Evolutionary conservation across 2,888 invertebrate species (phyloP).

Genomic region (Copidosoma aretas): DNA sequence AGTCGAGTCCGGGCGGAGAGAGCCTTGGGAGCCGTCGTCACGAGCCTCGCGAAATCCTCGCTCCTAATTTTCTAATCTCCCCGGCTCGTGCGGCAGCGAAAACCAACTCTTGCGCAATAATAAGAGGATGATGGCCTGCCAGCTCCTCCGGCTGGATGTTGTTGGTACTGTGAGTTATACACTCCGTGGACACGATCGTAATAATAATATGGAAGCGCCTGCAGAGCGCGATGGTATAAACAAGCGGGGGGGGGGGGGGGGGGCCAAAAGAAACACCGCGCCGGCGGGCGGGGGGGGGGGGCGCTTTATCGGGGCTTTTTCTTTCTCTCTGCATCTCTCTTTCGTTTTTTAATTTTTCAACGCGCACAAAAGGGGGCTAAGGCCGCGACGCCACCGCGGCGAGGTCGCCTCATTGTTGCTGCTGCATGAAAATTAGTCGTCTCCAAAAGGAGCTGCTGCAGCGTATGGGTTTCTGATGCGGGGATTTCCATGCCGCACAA

Average conservation of each 20-base stretch:
- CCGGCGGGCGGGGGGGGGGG: background rate
- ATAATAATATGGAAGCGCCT: too few relatives aligned
- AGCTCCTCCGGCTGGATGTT: background rate
- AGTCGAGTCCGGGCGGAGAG: background rate
- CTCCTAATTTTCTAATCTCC: conserved; percentile 35
- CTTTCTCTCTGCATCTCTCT: background rate
- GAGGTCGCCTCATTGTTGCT: background rate
- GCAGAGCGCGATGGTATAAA: too few relatives aligned
- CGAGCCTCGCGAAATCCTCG: conserved; percentile 21
- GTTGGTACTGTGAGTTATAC: too few relatives aligned
- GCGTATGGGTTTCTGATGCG: too few relatives aligned
- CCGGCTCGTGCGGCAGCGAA: background rate
- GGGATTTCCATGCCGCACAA: too few relatives aligned
- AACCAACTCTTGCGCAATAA: conserved; percentile 22
- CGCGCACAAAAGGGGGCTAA: conserved; percentile 25
- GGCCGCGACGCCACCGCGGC: conserved; percentile 20
- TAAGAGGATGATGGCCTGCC: too few relatives aligned
- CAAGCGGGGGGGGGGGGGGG: background rate
- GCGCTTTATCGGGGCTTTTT: background rate
- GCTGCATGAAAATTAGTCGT: background rate
- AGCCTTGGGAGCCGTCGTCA: background rate
- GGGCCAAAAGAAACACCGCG: too few relatives aligned
- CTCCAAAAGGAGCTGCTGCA: background rate
- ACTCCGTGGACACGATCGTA: too few relatives aligned
- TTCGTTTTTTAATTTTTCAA: conserved; percentile 1